Evolutionary conservation across 2,797 vertebrate genomes (phyloP), one percentile per base, ranked within the genome.

Genomic region (Leptodactylus fallax): DNA sequence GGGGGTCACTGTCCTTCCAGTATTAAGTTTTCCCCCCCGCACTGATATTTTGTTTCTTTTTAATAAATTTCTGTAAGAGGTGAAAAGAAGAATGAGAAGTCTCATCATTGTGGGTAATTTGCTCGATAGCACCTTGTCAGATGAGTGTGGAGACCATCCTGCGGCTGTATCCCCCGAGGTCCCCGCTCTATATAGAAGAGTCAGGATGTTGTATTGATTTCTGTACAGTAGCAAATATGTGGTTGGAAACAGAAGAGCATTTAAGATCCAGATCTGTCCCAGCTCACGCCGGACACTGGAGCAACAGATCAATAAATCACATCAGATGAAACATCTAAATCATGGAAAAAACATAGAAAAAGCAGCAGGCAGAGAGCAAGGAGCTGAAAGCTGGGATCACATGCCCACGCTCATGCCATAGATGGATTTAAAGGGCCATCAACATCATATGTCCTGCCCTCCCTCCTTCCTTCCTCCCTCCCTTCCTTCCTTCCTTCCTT

Each of bases 281-380:
- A 19, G 10, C 12, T 47, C n/a, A 49, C 6, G 27, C 60, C 5
- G 79, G 77, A 63, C 79, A 21, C 19, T 0, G 79, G 60, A 13
- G 27, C 79, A 13, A 11, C 25, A 67, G 71, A 65, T 81, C 79
- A 65, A 81, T 81, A 81, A 81, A 25, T 65, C 79, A 51, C 21
- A 81, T 65, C 61, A 81, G 17, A 21, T 47, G 14, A 60, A n/a
- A 45, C 36, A 11, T 61, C 61, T 12, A 12, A 21, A 47, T 80
- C 27, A 49, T n/a, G 60, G 60, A 67, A 81, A 65, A 23, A 11
- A 61, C 79, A 80, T 25, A 51, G 17, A 58, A 58, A 5, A 12
- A 12, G 23, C 17, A 81, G 11, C 45, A 49, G 71, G 45, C 49
- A 12, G 71, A 47, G 36, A 12, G 2, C 13, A 69, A 25, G 6